These are phyloP conservation scores for Porites evermanni DNA, from an alignment of 92 coral and sea anemone species.

Conservation along the genomic window DNA sequence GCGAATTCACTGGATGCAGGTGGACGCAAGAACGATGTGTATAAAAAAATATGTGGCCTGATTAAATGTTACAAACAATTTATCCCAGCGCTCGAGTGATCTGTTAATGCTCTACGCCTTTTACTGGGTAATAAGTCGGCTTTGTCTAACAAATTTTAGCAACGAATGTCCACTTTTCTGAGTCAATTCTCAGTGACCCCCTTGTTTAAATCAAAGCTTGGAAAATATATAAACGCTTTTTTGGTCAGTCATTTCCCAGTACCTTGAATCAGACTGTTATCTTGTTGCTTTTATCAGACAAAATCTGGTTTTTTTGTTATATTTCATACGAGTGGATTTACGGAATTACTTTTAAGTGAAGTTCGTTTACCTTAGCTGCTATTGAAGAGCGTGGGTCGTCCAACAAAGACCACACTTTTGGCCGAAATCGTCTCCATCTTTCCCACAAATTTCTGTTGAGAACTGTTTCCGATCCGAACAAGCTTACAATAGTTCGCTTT, in stretches of 20 bases:
- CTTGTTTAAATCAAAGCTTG: too few relatives aligned
- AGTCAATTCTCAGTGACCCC: too few relatives aligned
- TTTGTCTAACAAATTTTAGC: too few relatives aligned
- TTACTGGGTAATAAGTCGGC: too few relatives aligned
- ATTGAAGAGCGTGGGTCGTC: constrained; percentile 91
- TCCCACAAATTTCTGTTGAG: constrained; percentile 24
- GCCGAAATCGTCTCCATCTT: constrained; percentile 72
- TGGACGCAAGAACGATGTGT: too few relatives aligned
- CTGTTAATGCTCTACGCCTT: background rate
- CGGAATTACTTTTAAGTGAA: background rate
- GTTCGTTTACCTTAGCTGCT: constrained; percentile 81
- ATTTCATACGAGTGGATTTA: background rate
- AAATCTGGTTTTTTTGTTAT: background rate
- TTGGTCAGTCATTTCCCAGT: too few relatives aligned
- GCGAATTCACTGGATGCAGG: too few relatives aligned
- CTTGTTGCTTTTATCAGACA: background rate
- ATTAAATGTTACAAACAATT: background rate
- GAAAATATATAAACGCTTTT: too few relatives aligned
- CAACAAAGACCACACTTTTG: constrained; percentile 84
- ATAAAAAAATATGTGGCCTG: too few relatives aligned
- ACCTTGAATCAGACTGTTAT: too few relatives aligned
- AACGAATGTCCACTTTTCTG: too few relatives aligned
- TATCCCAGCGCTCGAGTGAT: background rate
- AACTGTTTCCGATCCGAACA: constrained; percentile 59
- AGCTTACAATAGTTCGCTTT: constrained; percentile 23